These are phyloP conservation scores for Chloroclysta siterata DNA, from an alignment of 2,888 invertebrate genomes.

Conservation along the genomic window DNA sequence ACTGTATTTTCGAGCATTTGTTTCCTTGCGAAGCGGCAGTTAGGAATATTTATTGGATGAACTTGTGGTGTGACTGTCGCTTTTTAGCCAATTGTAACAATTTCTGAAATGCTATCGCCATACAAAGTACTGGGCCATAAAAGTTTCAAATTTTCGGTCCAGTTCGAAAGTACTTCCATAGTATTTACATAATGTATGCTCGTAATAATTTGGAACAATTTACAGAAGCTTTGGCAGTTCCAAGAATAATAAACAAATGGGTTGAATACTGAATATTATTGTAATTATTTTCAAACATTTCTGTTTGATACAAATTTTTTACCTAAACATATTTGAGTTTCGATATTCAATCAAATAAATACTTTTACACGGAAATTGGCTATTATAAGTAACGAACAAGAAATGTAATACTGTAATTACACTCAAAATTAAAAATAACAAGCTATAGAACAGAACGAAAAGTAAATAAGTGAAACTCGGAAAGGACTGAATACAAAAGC, in stretches of 20 bases:
- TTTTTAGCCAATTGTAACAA: slow-evolving; percentile 78
- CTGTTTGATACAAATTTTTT: background rate
- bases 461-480: too few relatives aligned
- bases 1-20: slow-evolving; percentile 82
- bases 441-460: too few relatives aligned
- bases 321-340: too few relatives aligned
- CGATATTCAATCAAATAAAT: too few relatives aligned
- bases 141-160: slow-evolving; percentile 49
- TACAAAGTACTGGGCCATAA: slow-evolving; percentile 55
- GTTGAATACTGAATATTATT: slow-evolving; percentile 1
- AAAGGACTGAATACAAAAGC: too few relatives aligned
- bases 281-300: background rate
- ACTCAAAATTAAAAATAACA: too few relatives aligned
- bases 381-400: too few relatives aligned
- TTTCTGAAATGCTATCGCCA: slow-evolving; percentile 59
- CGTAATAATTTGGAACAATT: slow-evolving; percentile 12
- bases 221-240: slow-evolving; percentile 8
- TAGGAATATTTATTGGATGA: slow-evolving; percentile 82
- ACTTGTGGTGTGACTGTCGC: slow-evolving; percentile 76
- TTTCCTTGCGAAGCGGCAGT: slow-evolving; percentile 81
- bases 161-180: slow-evolving; percentile 20
- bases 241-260: slow-evolving; percentile 13
- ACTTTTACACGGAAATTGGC: too few relatives aligned
- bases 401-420: too few relatives aligned
- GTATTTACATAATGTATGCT: slow-evolving; percentile 24